Conservation (phyloP, 2,113 vertebrate genomes). For the Sceloporus undulatus region DNA sequence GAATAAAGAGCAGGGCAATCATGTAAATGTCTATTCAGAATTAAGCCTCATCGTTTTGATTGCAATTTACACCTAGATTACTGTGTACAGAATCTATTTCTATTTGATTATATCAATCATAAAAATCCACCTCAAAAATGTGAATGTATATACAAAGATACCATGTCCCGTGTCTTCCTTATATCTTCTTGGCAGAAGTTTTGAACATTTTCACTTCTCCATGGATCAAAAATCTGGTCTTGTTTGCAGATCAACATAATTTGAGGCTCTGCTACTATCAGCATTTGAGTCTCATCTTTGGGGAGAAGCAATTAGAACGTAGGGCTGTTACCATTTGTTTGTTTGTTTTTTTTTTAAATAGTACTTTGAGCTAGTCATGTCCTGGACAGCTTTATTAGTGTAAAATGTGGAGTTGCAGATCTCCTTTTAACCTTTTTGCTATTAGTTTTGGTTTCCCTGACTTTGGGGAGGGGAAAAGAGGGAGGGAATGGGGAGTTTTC, state of each 20-base stretch:
- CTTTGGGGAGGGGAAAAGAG: slow-evolving; percentile 26
- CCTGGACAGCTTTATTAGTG: slow-evolving; percentile 58
- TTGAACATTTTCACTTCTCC: neutral
- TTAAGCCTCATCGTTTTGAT: neutral
- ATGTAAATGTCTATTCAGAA: neutral
- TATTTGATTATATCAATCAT: neutral
- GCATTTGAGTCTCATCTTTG: neutral
- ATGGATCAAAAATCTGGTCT: neutral
- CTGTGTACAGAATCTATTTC: neutral
- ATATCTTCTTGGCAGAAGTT: neutral
- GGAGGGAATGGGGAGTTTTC: slow-evolving; percentile 51
- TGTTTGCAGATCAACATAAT: neutral
- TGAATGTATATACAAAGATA: neutral
- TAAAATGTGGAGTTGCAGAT: slow-evolving; percentile 13
- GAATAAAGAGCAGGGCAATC: neutral
- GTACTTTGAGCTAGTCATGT: slow-evolving; percentile 24
- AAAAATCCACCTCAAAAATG: neutral
- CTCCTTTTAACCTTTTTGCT: slow-evolving; percentile 49
- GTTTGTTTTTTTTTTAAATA: neutral
- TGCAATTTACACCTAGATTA: neutral
- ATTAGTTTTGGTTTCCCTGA: slow-evolving; percentile 50
- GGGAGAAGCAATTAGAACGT: neutral
- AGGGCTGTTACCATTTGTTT: neutral
- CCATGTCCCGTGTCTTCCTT: neutral
- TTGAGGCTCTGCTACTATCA: neutral